Base-by-base conservation (phyloP, 2,888 invertebrate genomes). In the Chaitophorus viminalis region DNA sequence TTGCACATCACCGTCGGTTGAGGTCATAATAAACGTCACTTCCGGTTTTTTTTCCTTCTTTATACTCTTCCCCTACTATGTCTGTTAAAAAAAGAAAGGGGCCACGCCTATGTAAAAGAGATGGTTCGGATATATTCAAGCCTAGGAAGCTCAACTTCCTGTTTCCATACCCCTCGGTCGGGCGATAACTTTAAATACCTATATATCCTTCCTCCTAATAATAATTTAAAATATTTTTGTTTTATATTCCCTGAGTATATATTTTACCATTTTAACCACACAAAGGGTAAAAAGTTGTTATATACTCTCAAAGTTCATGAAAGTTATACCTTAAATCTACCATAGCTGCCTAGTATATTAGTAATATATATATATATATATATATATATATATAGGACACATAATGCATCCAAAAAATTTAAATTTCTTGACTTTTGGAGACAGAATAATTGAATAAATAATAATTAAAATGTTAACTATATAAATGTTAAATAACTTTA, bases 11-110 rank as follows among this genome's bases (percentile, higher is more conserved):
- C 65, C 87, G 87, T 81, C 87, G 81, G 87, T 29, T 52, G 87
- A 81, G 87, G 87, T 87, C 81, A 75, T 87, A 87, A 87, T 87
- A 87, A 87, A 87, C 87, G 87, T 87, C 87, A 81, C 87, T 87
- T 87, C 87, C 87, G 79, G 87, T 87, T 79, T 85, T 85, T 87
- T 83, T 86, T 52, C 81, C 46, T 87, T 87, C 81, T 74, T 87
- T 87, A 79, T 79, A 33, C 39, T 65, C n/a, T 74, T 74, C 78
- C 78, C 79, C 81, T 68, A 33, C 54, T 72, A 18, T 46, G 46
- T 68, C 68, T 75, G 83, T 39, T 60, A 21, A 60, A 74, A 83
- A 75, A 72, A 54, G 29, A 74, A 70, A 76, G 54, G 85, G 21
- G 72, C 79, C 78, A 39, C 65, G 87, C 78, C 86, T 86, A 86